Percentiles rank a stretch among this genome's conserved stretches.
Conservation (phyloP, 2,888 invertebrate species). For the Tinea semifulvella region DNA sequence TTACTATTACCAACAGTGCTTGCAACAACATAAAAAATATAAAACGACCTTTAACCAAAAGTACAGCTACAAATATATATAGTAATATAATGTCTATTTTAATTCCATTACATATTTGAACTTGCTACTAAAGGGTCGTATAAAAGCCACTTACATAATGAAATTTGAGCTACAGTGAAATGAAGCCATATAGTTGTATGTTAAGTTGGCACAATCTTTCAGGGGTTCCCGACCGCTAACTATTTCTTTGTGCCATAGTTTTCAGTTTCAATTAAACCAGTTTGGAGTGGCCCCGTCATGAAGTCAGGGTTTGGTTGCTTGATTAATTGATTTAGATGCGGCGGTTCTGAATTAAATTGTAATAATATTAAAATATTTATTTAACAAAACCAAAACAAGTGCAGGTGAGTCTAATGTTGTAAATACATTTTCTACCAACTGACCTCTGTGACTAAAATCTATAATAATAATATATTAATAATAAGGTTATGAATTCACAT, state of each 20-base stretch:
- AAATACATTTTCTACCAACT: no score
- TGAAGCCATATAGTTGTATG: constrained; percentile 13
- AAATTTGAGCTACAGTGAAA: constrained; percentile 29
- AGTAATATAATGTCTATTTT: not conserved
- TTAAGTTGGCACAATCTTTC: constrained; percentile 12
- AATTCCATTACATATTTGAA: constrained; percentile 3
- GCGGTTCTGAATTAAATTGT: not conserved
- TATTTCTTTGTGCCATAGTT: constrained; percentile 55
- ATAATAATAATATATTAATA: no score
- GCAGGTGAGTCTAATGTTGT: no score
- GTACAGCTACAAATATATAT: no score
- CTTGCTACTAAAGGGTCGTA: constrained; percentile 5
- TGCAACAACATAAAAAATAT: no score
- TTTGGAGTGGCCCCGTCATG: not conserved
- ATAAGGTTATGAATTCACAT: no score
- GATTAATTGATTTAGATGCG: not conserved
- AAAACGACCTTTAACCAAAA: no score
- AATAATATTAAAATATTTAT: no score
- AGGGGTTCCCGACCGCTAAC: constrained; percentile 27
- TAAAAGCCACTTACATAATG: constrained; percentile 35
- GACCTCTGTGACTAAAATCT: no score
- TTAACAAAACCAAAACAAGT: no score
- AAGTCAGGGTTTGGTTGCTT: not conserved
- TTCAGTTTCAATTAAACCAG: constrained; percentile 40
- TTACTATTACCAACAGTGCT: no score